Percentiles rank a stretch among this genome's conserved stretches.
phyloP scores from a whole-genome alignment of 2,888 invertebrate genomes.

The Osedax frankpressi region DNA sequence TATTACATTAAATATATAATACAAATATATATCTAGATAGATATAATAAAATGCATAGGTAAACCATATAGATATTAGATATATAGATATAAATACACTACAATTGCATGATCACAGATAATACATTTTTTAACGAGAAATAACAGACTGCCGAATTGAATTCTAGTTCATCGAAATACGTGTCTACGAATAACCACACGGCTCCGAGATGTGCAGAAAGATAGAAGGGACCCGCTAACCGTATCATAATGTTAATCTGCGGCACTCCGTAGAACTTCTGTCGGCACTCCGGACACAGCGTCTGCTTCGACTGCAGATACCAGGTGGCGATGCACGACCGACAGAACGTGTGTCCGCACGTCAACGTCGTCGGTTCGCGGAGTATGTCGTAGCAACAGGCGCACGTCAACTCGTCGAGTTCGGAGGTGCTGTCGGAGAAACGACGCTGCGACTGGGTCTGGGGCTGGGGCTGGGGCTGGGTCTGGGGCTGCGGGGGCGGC shows the following conservation, averaged over 20 bases:
- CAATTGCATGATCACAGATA: too few relatives aligned
- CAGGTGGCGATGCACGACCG: constrained; percentile 33
- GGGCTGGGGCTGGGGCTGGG: not conserved
- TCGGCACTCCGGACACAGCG: constrained; percentile 4
- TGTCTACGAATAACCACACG: too few relatives aligned
- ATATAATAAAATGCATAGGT: too few relatives aligned
- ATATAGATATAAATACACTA: too few relatives aligned
- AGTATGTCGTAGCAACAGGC: constrained; percentile 34
- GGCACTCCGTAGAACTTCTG: not conserved
- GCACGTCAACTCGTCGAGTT: constrained; percentile 27
- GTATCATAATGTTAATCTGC: constrained; percentile 2
- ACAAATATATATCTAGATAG: too few relatives aligned
- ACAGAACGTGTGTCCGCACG: constrained; percentile 40
- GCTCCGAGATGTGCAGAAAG: too few relatives aligned
- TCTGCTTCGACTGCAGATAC: constrained; percentile 2
- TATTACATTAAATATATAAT: too few relatives aligned
- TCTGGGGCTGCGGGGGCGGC: not conserved
- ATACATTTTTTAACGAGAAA: too few relatives aligned
- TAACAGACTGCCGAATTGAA: too few relatives aligned
- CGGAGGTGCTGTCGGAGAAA: not conserved
- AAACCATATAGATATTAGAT: too few relatives aligned
- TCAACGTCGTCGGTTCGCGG: constrained; percentile 36
- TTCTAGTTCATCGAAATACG: too few relatives aligned
- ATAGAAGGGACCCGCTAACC: too few relatives aligned
- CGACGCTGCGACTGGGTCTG: not conserved